Percentiles rank a stretch among this genome's conserved stretches.
Conservation (phyloP, 1,140 invertebrate genomes). For the Amyelois transitella region DNA sequence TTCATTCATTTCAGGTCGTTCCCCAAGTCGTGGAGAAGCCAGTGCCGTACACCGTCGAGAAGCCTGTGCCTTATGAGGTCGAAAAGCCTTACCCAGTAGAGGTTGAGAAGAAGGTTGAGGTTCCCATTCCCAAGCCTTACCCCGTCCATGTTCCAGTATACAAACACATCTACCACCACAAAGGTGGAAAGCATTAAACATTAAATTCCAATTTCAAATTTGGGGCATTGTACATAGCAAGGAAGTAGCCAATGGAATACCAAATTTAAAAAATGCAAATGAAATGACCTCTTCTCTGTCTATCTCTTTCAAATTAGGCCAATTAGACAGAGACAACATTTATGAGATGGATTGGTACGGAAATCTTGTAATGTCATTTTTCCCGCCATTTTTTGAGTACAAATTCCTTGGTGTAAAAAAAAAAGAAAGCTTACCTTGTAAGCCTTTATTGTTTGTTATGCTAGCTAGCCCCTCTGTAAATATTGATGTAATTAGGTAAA, state of each 20-base stretch:
- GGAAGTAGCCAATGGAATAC: too few relatives aligned
- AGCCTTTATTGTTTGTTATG: conserved; percentile 14
- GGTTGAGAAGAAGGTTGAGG: conserved; percentile 84
- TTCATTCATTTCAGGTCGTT: conserved; percentile 54
- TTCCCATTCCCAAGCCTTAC: conserved; percentile 85
- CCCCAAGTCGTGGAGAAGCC: conserved; percentile 81
- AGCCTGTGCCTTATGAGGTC: conserved; percentile 83
- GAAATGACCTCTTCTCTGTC: too few relatives aligned
- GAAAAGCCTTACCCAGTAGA: conserved; percentile 86
- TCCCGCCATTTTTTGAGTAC: too few relatives aligned
- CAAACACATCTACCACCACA: conserved; percentile 86
- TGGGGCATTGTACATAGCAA: conserved; percentile 4
- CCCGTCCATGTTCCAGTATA: conserved; percentile 87
- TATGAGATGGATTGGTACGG: too few relatives aligned
- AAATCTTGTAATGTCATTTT: too few relatives aligned
- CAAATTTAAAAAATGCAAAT: too few relatives aligned
- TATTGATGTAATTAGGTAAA: conserved; percentile 37
- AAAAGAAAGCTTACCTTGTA: conserved; percentile 42
- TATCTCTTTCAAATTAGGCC: too few relatives aligned
- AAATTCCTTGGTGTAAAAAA: neutral
- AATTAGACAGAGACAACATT: too few relatives aligned
- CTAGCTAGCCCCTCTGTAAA: neutral
- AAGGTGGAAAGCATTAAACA: conserved; percentile 72
- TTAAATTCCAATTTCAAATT: conserved; percentile 4
- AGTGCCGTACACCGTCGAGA: conserved; percentile 84